Evolutionary conservation across 2,888 invertebrate genomes (phyloP).

Genomic region (Catocala fraxini): DNA sequence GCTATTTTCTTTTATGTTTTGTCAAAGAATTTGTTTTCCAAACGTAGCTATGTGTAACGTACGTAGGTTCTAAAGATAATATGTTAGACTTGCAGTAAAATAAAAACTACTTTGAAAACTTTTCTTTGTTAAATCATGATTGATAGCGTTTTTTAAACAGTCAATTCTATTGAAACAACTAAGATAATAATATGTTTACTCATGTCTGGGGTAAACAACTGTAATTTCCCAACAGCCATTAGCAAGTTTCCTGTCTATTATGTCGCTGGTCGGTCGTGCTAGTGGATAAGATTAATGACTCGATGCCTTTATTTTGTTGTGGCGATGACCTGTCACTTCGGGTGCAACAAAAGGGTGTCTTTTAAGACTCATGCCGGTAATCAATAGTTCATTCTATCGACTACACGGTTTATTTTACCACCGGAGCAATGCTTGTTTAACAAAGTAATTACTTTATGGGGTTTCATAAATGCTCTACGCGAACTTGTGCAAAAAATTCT

Average conservation of each 20-base stretch:
- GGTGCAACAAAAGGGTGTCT: conserved; percentile 67
- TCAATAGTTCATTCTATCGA: conserved; percentile 58
- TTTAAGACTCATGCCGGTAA: conserved; percentile 50
- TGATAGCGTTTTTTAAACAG: conserved; percentile 28
- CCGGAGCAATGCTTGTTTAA: conserved; percentile 12
- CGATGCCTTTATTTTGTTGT: conserved; percentile 64
- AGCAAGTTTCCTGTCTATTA: conserved; percentile 75
- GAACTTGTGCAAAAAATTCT: no score
- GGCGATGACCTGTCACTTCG: conserved; percentile 70
- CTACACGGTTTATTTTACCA: conserved; percentile 17
- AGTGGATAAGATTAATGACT: conserved; percentile 84
- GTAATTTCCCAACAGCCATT: conserved; percentile 79
- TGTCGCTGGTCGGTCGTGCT: conserved; percentile 64
- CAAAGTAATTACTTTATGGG: conserved; percentile 24
- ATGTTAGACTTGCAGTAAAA: no score
- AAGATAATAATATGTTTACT: conserved; percentile 41
- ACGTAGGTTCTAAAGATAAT: background rate
- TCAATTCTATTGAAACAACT: conserved; percentile 48
- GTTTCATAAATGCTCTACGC: conserved; percentile 7
- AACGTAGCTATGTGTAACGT: no score
- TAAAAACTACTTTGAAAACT: no score
- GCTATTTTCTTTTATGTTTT: no score
- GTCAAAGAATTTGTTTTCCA: no score
- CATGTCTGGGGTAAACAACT: conserved; percentile 60
- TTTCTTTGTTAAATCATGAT: conserved; percentile 40